Conservation (phyloP, 2,888 invertebrate species). For the Prenolepis imparis region DNA sequence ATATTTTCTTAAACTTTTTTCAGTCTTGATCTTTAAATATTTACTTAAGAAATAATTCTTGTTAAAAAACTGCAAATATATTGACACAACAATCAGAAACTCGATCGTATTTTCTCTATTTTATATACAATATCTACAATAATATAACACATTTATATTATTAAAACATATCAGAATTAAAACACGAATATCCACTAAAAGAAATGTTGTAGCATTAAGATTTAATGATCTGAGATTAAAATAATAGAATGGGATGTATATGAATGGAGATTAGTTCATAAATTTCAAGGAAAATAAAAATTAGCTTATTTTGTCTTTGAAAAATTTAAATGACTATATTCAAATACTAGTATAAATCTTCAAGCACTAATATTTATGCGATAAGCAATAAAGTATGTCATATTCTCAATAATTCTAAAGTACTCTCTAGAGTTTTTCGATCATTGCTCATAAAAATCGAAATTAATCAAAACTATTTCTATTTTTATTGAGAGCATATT, state of each 20-base stretch:
- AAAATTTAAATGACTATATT: background rate
- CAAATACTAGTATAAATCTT: background rate
- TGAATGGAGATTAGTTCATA: background rate
- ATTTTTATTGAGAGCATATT: background rate
- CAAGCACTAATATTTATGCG: background rate
- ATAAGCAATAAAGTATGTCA: background rate
- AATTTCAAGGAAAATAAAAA: background rate
- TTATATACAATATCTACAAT: no score
- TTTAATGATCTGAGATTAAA: background rate
- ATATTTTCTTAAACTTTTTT: background rate
- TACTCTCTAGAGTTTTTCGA: background rate
- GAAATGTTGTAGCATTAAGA: background rate
- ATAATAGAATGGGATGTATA: background rate
- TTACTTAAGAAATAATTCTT: background rate
- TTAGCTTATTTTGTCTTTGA: background rate
- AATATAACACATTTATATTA: background rate
- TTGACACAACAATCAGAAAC: background rate
- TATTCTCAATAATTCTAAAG: background rate
- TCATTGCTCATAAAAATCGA: background rate
- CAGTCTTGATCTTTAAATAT: slow-evolving; percentile 2
- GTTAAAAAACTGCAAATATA: background rate
- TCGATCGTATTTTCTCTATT: background rate
- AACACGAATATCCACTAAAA: background rate
- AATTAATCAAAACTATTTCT: background rate
- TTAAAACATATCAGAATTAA: background rate